Evolutionary conservation across 2,797 vertebrate species (phyloP).

Genomic region (Fistularia commersonii): DNA sequence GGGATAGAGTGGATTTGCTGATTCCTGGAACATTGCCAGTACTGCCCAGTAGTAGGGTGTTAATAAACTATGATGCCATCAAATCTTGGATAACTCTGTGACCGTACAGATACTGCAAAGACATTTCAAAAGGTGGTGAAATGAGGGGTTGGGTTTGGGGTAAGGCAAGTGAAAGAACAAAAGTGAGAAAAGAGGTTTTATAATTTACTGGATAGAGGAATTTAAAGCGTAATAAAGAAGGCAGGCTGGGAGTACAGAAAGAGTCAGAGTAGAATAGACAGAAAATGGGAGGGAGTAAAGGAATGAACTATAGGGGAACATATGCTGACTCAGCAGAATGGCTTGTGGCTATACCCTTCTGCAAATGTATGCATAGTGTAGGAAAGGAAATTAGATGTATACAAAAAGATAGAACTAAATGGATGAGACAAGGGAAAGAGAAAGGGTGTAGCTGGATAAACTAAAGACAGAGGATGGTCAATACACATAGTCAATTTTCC

Average conservation of each 20-base stretch:
- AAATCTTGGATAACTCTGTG: conserved; percentile 56
- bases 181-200: conserved; percentile 18
- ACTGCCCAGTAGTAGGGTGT: conserved; percentile 43
- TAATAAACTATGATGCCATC: conserved; percentile 59
- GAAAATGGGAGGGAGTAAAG: conserved; percentile 17
- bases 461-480: conserved; percentile 6
- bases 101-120: conserved; percentile 23
- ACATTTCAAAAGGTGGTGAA: conserved; percentile 29
- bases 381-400: conserved; percentile 28
- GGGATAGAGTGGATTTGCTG: conserved; percentile 50
- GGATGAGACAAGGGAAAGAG: conserved; percentile 1
- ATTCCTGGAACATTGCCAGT: conserved; percentile 56
- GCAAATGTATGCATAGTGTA: conserved; percentile 32
- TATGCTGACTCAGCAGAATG: conserved; percentile 61
- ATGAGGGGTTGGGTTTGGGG: neutral
- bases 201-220: conserved; percentile 32
- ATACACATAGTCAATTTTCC: neutral
- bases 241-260: conserved; percentile 4
- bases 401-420: conserved; percentile 4
- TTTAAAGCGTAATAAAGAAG: conserved; percentile 14
- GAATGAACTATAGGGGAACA: conserved; percentile 36
- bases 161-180: conserved; percentile 11
- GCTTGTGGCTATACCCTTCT: conserved; percentile 36
- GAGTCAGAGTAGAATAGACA: conserved; percentile 14
- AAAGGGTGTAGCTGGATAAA: neutral